Evolutionary conservation across 2,888 invertebrate genomes (phyloP).

Genomic region (Papilio protenor): DNA sequence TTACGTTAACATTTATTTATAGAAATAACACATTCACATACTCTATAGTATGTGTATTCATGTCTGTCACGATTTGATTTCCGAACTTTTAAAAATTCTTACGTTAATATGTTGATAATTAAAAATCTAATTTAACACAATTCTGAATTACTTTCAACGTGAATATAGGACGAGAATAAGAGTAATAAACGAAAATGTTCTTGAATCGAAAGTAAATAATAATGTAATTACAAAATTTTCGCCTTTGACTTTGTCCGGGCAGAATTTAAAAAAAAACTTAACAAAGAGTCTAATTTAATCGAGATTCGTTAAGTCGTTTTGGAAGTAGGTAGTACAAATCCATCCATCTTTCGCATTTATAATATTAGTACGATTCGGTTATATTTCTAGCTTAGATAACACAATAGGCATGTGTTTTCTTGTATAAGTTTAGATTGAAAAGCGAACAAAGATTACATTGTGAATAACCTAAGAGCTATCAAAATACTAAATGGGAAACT

Average conservation of each 20-base stretch:
- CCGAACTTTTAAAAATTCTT: neutral
- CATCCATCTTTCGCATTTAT: too few relatives aligned
- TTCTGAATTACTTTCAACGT: neutral
- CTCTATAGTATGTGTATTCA: neutral
- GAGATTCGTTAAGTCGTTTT: too few relatives aligned
- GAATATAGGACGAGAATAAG: neutral
- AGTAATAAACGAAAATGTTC: neutral
- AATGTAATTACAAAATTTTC: too few relatives aligned
- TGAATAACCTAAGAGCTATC: neutral
- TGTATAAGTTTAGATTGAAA: neutral
- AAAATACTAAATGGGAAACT: neutral
- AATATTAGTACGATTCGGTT: too few relatives aligned
- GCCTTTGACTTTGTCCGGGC: too few relatives aligned
- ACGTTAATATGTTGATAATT: neutral
- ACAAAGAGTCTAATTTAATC: too few relatives aligned
- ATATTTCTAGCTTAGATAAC: too few relatives aligned
- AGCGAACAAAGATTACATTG: neutral
- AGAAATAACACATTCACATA: neutral
- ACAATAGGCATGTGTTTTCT: too few relatives aligned
- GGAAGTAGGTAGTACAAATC: too few relatives aligned
- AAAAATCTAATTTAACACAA: neutral
- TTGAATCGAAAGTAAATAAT: too few relatives aligned
- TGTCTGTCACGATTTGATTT: neutral
- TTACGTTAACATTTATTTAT: slow-evolving; percentile 35
- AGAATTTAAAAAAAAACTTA: too few relatives aligned